Evolutionary conservation across 2,888 invertebrate genomes (phyloP), one percentile per base, ranked within the genome.

Genomic region (Orthosia gracilis): DNA sequence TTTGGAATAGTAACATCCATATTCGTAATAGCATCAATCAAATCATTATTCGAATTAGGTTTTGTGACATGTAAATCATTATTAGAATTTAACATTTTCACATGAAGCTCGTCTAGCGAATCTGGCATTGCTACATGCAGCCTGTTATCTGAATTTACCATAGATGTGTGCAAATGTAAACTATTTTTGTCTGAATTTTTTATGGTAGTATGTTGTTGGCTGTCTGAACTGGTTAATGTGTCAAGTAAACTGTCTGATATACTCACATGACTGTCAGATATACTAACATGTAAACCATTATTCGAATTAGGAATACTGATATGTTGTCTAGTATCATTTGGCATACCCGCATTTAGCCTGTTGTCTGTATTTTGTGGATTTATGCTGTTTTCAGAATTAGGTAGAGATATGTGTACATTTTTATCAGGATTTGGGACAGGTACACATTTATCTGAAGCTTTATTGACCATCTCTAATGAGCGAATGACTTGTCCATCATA

Each of bases 401-500:
- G 59, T n/a, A 74, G 13, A n/a, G 78, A 40, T 40, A 78, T 63
- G 18, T 78, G 66, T 26, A 64, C 26, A 57, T 67, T 75, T 26
- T 45, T 61, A 61, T 83, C 69, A 66, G 73, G 11, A 54, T 57
- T 83, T 55, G 73, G n/a, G 26, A 59, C 17, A 18, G 63, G 50
- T 47, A 61, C 49, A 57, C 23, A 21, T 78, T 83, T 76, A 68
- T 74, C 67, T 21, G 73, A 58, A 59, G 69, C 68, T 31, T 86
- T 84, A 45, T 83, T 83, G 23, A 91, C 91, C 72, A 92, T 85
- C 71, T 91, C 90, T 70, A 94, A 86, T 0, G 95, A 94, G 72
- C 90, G 87, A 73, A 96, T 92, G 13, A 93, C 90, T 89, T 93
- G 93, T 58, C 91, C 92, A 76, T 95, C 93, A 80, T 92, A 94